Base-by-base conservation (phyloP, 2,113 vertebrate species). In the Myotis yumanensis region DNA sequence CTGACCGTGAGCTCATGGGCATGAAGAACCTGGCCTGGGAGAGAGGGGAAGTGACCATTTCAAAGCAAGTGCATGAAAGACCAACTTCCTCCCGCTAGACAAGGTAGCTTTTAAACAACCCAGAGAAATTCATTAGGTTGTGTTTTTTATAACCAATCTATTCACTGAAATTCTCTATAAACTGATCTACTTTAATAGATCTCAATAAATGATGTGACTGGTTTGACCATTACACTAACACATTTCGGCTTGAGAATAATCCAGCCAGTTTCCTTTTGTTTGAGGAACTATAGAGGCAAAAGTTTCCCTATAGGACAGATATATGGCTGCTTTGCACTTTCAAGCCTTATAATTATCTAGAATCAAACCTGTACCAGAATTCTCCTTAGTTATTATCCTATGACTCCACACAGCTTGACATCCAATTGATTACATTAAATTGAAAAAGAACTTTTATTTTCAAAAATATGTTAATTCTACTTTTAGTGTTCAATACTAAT, bases 401-500 rank as follows among this genome's bases (percentile, higher is more conserved):
- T 14, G 32, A 86, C 77, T 93, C 43, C 35, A 86, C 8, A 52
- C 2, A 57, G 32, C 85, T 80, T 46, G 11, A 76, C 3, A 76
- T 68, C 25, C 62, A 37, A 80, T 1, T 51, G 46, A 90, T 6
- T 83, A 46, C 32, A 85, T 37, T 76, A 40, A 91, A 52, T 0
- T 81, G 25, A 94, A 93, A 89, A 79, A 89, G 11, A 94, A 94
- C 28, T 83, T 90, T 57, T 48, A 48, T 90, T 86, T 69, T 71
- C 11, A 40, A 52, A 92, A 92, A 92, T 94, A 92, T 84, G 89
- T 86, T 84, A 84, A 83, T 87, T 82, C 66, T 91, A 90, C 37
- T 86, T 5, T 80, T 32, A 86, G 20, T 54, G 23, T 51, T 66
- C 76, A 17, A 52, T 87, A 32, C 40, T 30, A 81, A 69, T 76